Evolutionary conservation across 2,113 vertebrate genomes (phyloP), one percentile per base, ranked within the genome.

Genomic region (Salvelinus namaycush): DNA sequence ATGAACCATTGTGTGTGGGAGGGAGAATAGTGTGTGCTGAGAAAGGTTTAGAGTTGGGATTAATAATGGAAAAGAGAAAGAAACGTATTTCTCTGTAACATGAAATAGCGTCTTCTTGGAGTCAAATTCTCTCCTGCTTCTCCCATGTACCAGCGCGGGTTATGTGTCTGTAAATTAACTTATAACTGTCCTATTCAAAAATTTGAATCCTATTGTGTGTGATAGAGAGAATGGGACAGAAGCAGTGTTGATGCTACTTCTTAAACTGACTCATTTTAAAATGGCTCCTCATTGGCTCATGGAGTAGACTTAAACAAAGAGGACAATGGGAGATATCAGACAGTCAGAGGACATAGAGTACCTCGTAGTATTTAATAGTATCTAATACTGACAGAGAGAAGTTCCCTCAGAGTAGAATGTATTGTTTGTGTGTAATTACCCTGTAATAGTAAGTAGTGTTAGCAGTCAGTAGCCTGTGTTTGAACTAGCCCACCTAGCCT

Each of bases 151-250:
- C 73, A 83, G 79, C 81, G 60, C 1, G 4, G 77, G 81, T 31
- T 48, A 1, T 54, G 66, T 31, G 39, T 24, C 62, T 78, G 69
- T 68, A 75, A 68, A 34, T 71, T 80, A 77, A 75, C 79, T 81
- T 81, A 65, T 60, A 80, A 76, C 74, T 75, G 75, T 87, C 73
- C 75, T 29, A 81, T 81, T 76, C 3, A 6, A 76, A 60, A 0
- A 4, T n/a, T 0, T 59, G 78, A 86, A 89, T 87, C 78, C 70
- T 51, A 65, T 67, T 72, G 74, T 83, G 77, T 80, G 72, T 76
- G 75, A 68, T 22, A 11, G 39, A 60, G 65, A 73, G 54, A 70
- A 22, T 64, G 20, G 60, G 60, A 26, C 60, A 11, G 22, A 64
- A n/a, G 60, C 60, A n/a, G 24, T 26, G 20, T 12, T 64, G 22